Conservation (phyloP, 2,113 vertebrate species). For the Scomber scombrus region DNA sequence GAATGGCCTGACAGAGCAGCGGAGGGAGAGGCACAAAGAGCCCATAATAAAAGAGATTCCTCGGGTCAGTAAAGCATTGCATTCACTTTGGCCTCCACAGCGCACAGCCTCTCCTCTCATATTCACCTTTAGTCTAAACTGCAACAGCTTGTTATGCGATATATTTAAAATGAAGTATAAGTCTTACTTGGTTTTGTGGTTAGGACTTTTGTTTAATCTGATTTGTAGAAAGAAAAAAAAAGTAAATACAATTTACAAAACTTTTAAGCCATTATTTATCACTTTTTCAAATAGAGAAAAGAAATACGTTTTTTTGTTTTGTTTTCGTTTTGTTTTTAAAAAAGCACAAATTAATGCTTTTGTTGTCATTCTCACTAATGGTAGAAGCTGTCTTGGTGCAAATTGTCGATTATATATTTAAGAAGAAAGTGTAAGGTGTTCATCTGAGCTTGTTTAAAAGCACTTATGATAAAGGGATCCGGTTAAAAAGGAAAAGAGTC, state of each 20-base stretch:
- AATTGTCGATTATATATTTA: constrained; percentile 24
- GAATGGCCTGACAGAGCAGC: constrained; percentile 86
- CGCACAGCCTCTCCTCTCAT: constrained; percentile 74
- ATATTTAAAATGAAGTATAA: constrained; percentile 62
- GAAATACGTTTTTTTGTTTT: not conserved
- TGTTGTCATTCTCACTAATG: too few relatives aligned
- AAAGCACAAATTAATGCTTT: not conserved
- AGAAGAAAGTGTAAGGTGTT: constrained; percentile 48
- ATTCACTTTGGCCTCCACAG: constrained; percentile 83
- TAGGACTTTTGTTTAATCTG: not conserved
- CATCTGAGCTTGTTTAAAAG: constrained; percentile 59
- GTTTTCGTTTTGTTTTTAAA: not conserved
- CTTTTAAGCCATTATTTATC: constrained; percentile 2
- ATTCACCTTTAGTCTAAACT: constrained; percentile 74
- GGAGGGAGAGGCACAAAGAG: constrained; percentile 87
- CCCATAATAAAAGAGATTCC: constrained; percentile 89
- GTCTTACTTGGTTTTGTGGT: not conserved
- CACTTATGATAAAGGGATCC: constrained; percentile 69
- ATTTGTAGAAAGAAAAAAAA: not conserved
- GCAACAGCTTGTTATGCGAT: constrained; percentile 58
- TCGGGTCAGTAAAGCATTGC: constrained; percentile 89
- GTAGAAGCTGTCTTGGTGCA: not conserved
- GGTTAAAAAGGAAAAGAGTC: constrained; percentile 73
- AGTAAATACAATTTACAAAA: not conserved
- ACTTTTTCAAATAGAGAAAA: not conserved